Evolutionary conservation across 64 coral and sea anemone species (phyloP).

Genomic region (Dendrophyllia cribrosa): DNA sequence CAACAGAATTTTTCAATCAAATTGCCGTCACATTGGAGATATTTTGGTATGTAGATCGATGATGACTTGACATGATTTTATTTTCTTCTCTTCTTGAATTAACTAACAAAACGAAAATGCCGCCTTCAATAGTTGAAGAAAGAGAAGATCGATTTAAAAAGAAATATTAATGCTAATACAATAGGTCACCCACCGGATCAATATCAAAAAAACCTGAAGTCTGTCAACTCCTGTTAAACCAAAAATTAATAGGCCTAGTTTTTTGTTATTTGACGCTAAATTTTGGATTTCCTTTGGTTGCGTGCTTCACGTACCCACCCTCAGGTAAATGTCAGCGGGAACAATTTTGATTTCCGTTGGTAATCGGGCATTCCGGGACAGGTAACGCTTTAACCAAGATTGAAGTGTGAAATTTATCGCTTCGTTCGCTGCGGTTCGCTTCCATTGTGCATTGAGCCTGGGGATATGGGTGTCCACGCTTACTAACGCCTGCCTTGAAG

Average conservation of each 20-base stretch:
- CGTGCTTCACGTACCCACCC: constrained; percentile 23
- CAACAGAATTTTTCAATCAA: constrained; percentile 46
- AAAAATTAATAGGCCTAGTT: constrained; percentile 55
- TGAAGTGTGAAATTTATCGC: constrained; percentile 46
- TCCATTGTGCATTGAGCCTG: constrained; percentile 54
- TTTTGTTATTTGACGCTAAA: constrained; percentile 62
- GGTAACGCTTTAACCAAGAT: constrained; percentile 18
- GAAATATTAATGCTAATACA: constrained; percentile 20
- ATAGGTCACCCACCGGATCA: constrained; percentile 4
- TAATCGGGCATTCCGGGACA: constrained; percentile 39
- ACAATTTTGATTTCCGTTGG: constrained; percentile 75
- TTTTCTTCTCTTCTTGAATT: neutral
- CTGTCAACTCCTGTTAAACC: constrained; percentile 3
- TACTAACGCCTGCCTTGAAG: constrained; percentile 9
- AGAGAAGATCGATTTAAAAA: constrained; percentile 42
- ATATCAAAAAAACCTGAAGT: constrained; percentile 30
- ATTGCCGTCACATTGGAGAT: neutral
- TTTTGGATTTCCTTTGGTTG: constrained; percentile 49
- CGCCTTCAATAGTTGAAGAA: neutral
- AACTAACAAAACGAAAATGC: neutral
- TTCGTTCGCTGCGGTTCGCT: constrained; percentile 21
- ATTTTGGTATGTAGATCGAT: constrained; percentile 3
- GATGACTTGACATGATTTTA: neutral
- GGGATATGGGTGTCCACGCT: constrained; percentile 30
- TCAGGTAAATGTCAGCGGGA: constrained; percentile 54